Base-by-base conservation (phyloP, 2,888 invertebrate genomes). In the Drosophila dives region DNA sequence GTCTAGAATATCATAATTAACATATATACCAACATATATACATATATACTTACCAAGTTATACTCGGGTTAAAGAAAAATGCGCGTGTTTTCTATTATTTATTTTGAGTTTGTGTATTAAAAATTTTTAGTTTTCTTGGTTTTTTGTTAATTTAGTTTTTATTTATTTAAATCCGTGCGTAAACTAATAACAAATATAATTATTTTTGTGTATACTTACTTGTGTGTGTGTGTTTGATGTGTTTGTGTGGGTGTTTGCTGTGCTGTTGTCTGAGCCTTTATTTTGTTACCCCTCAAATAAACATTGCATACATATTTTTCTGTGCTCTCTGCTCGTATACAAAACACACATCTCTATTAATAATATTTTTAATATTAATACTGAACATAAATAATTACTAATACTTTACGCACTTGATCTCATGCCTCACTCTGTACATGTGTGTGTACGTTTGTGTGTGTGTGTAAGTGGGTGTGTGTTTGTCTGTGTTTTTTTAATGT, bases 81-180 rank as follows among this genome's bases (percentile, higher is more conserved):
- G 68, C 83, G 76, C 81, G 78, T 55, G 65, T 80, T 65, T 53
- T 69, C 17, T 29, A 50, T 17, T 36, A 40, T 32, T 38, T 49
- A 23, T 72, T 77, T 72, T 69, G 1, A 59, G 55, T 69, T 76
- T 55, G 56, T 58, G 23, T 61, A 70, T 67, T 55, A 20, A 5
- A 67, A 59, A 36, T 50, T 65, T 77, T 58, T 26, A 5, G 45
- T 54, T 85, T 15, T 40, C 2, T 26, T 17, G 60, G 61, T 50
- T 67, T 62, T 69, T 60, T 23, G 23, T 59, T 68, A 62, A 23
- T 26, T 50, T 23, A 72, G 15, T 26, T 36, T 36, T 75, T 29
- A 63, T 63, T 64, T 65, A 55, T 68, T 83, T 71, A 69, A 78
- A 71, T 80, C 68, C 64, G 83, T 72, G 68, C 70, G 75, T 72